Percentiles rank a stretch among this genome's conserved stretches.
Conservation (phyloP, 2,797 vertebrate genomes). For the Eulemur albifrons region DNA sequence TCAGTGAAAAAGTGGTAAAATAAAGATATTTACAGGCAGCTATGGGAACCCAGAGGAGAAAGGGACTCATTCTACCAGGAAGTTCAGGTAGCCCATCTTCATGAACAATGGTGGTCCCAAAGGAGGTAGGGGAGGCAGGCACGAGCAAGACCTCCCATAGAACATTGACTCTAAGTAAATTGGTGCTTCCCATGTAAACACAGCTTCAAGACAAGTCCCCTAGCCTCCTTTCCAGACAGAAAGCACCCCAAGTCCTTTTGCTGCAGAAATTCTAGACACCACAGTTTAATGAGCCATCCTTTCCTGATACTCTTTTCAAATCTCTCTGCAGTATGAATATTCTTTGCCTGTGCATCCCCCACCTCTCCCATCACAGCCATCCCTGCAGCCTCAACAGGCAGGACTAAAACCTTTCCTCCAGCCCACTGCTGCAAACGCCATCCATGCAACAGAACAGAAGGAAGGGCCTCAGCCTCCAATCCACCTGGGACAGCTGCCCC, state of each 20-base stretch:
- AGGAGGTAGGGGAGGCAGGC: not conserved
- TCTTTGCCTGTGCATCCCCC: conserved; percentile 70
- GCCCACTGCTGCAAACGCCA: not conserved
- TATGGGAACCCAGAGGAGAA: not conserved
- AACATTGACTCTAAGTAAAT: not conserved
- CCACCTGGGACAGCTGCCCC: conserved; percentile 30
- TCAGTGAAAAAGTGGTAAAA: conserved; percentile 7
- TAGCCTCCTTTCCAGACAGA: not conserved
- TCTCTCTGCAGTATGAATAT: conserved; percentile 76
- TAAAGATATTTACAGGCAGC: not conserved
- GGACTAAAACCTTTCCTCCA: conserved; percentile 59
- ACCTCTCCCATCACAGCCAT: conserved; percentile 69
- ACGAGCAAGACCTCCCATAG: not conserved
- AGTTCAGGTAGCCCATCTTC: not conserved
- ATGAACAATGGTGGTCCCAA: not conserved
- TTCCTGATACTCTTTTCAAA: conserved; percentile 60
- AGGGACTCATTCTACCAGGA: not conserved
- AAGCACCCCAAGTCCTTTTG: not conserved
- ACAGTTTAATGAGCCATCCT: not conserved
- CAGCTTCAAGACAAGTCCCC: not conserved
- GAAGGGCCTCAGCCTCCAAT: conserved; percentile 32
- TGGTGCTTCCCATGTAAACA: not conserved
- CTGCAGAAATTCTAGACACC: conserved; percentile 37
- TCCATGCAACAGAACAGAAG: conserved; percentile 21
- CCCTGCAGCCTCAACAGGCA: conserved; percentile 57